Evolutionary conservation across 2,888 invertebrate genomes (phyloP), one percentile per base, ranked within the genome.

Genomic region (Galerucella nymphaeae): DNA sequence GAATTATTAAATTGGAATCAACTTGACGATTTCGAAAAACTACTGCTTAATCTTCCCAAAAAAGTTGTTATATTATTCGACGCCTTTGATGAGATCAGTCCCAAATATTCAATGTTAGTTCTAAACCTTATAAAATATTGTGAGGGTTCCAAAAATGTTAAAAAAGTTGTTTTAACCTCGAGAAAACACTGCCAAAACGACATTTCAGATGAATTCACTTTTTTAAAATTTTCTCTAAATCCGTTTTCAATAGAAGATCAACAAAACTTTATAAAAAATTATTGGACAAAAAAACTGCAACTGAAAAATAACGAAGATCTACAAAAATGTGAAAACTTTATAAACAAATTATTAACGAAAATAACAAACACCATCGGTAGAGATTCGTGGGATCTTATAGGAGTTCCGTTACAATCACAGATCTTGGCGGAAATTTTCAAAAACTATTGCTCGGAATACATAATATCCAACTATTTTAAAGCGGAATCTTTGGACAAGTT

Each of bases 371-470:
- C 3, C 9, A 20, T 57, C 16, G 20, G 20, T 1, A 16, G 3
- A 57, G 10, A 10, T 57, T n/a, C n/a, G n/a, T 20, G 55, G 23
- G 20, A 23, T 30, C 16, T 61, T 20, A 18, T 61, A 13, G 66
- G 53, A 11, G 66, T 71, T 38, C 71, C 71, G 8, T 38, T 71
- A 14, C 71, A 71, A 38, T 38, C 45, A 2, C 59, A 57, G 41
- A 67, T 72, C 53, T 20, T 72, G 18, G 71, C 63, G 10, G 67
- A 72, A 45, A 63, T 72, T 11, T 72, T 72, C 20, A 30, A 61
- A 65, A 30, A 13, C 4, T 10, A 55, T 2, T 71, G 71, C 38
- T 38, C 30, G 18, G 57, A 67, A 11, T 71, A 18, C 42, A 23
- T 71, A 5, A 4, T 10, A 5, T 16, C 38, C 10, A n/a, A 18